Base-by-base conservation (phyloP, 2,797 vertebrate genomes). In the Numenius phaeopus region DNA sequence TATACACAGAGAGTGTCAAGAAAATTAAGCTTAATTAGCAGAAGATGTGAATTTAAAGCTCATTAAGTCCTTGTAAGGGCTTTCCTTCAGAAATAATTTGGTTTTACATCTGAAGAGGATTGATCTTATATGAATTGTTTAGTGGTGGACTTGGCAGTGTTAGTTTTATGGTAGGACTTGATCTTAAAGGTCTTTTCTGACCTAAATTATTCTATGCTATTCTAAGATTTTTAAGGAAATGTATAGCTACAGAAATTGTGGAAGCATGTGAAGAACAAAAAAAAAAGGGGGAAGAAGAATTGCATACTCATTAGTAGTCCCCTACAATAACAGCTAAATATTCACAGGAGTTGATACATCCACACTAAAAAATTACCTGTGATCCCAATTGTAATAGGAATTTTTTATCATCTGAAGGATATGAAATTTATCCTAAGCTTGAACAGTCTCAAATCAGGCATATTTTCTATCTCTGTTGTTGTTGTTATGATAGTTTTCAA, bases 21-120 rank as follows among this genome's bases (percentile, higher is more conserved):
- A 87, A 94, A 93, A 80, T 80, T n/a, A 91, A 62, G 75, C 59
- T 87, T 89, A 87, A 95, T 94, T 96, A 91, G 30, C 52, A 64
- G 58, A 88, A 92, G 32, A 81, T 89, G 24, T 34, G 40, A 81
- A 65, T 89, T 94, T 94, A 89, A 86, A 84, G 34, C 69, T 91
- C 42, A 50, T 80, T 92, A 86, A 85, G 34, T 70, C 52, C 61
- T 86, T 86, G 46, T 61, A 71, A 81, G 11, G 19, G 49, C 27
- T 89, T 87, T 69, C 8, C 44, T 87, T 95, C 61, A 65, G 77
- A 89, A 88, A 59, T 65, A 92, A 76, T 78, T 88, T 71, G 39
- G 14, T 20, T 62, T 55, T 55, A 26, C 16, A 77, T 80, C 37
- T 77, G 62, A 66, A 72, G 26, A 79, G 50, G 39, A 37, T 87